A percentile compares a stretch with the other conserved stretches of the same genome.
Evolutionary conservation across 2,888 invertebrate species (phyloP).

Genomic region (Proisotoma minuta): DNA sequence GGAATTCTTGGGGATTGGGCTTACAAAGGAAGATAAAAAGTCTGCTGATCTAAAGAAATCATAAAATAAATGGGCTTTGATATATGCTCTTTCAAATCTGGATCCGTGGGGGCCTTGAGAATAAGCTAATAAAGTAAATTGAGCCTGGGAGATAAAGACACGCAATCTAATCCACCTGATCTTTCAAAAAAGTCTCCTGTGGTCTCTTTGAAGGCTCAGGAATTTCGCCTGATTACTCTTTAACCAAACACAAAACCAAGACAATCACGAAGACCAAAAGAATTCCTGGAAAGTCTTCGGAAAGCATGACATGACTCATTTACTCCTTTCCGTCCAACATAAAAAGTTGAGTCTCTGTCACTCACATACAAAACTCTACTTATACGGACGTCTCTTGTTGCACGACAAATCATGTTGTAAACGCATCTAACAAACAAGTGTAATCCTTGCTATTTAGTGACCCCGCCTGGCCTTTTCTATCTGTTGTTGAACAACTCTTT

Average conservation of each 20-base stretch:
- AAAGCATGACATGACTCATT: constrained; percentile 8
- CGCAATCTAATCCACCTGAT: constrained; percentile 10
- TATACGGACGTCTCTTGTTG: no score
- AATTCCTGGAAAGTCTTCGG: not conserved
- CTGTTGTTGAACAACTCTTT: no score
- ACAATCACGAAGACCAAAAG: not conserved
- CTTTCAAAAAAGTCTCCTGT: constrained; percentile 8
- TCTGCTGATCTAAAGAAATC: not conserved
- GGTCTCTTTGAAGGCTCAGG: constrained; percentile 9
- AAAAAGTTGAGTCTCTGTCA: no score
- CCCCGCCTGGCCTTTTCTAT: no score
- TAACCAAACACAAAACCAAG: not conserved
- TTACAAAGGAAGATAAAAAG: not conserved
- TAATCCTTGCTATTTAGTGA: no score
- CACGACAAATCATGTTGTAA: no score
- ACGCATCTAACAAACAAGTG: no score
- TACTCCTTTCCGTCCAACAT: constrained; percentile 1
- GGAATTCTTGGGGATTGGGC: not conserved
- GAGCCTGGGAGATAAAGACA: constrained; percentile 9
- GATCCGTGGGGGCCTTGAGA: not conserved
- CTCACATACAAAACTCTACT: no score
- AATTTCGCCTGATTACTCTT: constrained; percentile 6
- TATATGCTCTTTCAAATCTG: not conserved
- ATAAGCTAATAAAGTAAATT: constrained; percentile 18
- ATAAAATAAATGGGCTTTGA: not conserved